A percentile compares a stretch with the other conserved stretches of the same genome.
Conservation (phyloP, 2,113 vertebrate genomes). For the Scophthalmus maximus region DNA sequence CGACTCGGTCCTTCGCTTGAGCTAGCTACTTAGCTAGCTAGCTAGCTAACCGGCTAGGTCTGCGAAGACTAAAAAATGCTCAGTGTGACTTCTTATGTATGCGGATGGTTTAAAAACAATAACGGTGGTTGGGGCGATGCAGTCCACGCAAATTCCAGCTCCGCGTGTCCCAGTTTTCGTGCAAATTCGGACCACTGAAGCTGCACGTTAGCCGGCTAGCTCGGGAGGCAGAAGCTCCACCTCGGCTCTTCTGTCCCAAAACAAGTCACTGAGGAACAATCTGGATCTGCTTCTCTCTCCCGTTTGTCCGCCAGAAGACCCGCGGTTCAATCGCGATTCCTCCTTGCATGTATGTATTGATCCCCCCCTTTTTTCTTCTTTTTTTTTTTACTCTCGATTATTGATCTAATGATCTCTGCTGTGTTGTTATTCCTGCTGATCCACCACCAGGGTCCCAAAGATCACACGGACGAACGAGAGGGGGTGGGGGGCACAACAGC, state of each 20-base stretch:
- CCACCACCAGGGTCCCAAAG: constrained; percentile 58
- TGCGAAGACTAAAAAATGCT: neutral
- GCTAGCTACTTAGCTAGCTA: constrained; percentile 37
- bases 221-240: constrained; percentile 46
- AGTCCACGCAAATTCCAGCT: neutral
- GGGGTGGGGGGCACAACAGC: neutral
- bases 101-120: no score
- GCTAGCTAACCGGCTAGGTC: neutral
- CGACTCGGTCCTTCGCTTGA: neutral
- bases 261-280: constrained; percentile 11
- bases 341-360: neutral
- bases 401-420: no score
- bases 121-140: no score
- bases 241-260: constrained; percentile 35
- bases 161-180: constrained; percentile 22
- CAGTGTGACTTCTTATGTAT: neutral
- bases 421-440: constrained; percentile 63
- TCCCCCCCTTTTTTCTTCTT: no score
- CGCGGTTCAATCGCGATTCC: neutral
- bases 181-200: constrained; percentile 41
- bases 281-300: neutral
- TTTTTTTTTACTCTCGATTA: no score
- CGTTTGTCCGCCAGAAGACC: neutral
- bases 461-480: constrained; percentile 22
- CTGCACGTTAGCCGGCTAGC: constrained; percentile 64